These are phyloP conservation scores for Plecturocebus donacophilus DNA, from an alignment of 2,113 vertebrate species.

Conservation along the genomic window DNA sequence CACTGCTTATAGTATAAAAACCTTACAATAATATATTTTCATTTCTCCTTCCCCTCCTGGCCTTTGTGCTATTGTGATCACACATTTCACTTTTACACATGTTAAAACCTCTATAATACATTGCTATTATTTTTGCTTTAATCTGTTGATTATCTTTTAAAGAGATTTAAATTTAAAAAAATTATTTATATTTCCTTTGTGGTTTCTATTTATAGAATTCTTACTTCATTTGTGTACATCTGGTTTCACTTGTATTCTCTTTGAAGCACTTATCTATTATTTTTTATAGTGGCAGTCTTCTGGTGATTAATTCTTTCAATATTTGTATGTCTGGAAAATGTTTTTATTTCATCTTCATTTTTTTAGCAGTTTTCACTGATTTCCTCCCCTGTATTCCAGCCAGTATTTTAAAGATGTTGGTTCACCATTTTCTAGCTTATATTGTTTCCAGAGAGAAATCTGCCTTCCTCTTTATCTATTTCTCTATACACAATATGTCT, in stretches of 20 bases:
- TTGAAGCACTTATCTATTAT: background rate
- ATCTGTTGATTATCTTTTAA: background rate
- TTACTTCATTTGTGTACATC: background rate
- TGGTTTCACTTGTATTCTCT: constrained; percentile 18
- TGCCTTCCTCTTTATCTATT: background rate
- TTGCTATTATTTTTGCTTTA: constrained; percentile 10
- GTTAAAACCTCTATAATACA: background rate
- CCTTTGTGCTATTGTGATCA: background rate
- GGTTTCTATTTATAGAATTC: background rate
- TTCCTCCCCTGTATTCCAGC: background rate
- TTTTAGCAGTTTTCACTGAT: background rate
- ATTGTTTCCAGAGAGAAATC: background rate
- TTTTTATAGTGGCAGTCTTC: background rate
- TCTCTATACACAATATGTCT: background rate
- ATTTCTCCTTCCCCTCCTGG: background rate
- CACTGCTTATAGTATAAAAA: background rate
- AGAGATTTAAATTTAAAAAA: background rate
- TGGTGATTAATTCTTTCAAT: constrained; percentile 5
- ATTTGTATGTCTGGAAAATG: background rate
- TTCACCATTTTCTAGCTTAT: background rate
- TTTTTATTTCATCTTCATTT: constrained; percentile 14
- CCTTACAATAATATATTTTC: background rate
- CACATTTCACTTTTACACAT: background rate
- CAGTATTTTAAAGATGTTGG: background rate
- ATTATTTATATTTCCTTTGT: background rate